Conservation (phyloP, 2,888 invertebrate genomes). For the Yponomeuta cagnagella region DNA sequence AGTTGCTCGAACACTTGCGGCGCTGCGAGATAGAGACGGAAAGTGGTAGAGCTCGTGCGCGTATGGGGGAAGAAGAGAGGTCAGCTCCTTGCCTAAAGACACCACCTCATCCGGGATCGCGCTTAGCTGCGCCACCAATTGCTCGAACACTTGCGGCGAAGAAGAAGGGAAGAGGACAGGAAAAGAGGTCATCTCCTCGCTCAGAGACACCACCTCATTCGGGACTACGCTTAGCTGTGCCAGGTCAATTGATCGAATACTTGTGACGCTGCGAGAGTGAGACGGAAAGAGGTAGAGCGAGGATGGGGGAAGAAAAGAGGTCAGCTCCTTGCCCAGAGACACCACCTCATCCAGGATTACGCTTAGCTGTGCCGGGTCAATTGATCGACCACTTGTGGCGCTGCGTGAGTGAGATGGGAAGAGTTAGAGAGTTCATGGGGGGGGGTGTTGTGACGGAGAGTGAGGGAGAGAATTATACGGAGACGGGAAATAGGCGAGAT, state of each 20-base stretch:
- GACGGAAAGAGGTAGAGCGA: no score
- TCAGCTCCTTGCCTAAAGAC: slow-evolving; percentile 45
- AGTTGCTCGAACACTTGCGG: slow-evolving; percentile 49
- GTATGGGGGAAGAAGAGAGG: slow-evolving; percentile 29
- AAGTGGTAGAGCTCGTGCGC: not conserved
- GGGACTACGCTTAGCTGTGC: no score
- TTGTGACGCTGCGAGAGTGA: no score
- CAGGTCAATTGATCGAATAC: no score
- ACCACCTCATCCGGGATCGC: slow-evolving; percentile 52
- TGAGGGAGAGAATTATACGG: slow-evolving; percentile 36
- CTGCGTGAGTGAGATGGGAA: slow-evolving; percentile 25
- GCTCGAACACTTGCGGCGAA: slow-evolving; percentile 50
- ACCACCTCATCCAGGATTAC: no score
- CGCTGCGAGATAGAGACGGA: slow-evolving; percentile 29
- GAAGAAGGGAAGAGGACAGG: not conserved
- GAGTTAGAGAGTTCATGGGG: not conserved
- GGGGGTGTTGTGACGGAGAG: no score
- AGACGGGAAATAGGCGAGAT: slow-evolving; percentile 28
- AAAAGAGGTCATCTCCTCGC: no score
- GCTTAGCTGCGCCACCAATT: slow-evolving; percentile 43
- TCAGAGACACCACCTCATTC: no score
- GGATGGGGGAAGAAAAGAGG: no score
- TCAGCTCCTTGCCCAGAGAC: no score
- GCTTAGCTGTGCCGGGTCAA: no score
- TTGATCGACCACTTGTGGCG: slow-evolving; percentile 33